Evolutionary conservation across 2,797 vertebrate genomes (phyloP).

Genomic region (Sandelia bainsii): DNA sequence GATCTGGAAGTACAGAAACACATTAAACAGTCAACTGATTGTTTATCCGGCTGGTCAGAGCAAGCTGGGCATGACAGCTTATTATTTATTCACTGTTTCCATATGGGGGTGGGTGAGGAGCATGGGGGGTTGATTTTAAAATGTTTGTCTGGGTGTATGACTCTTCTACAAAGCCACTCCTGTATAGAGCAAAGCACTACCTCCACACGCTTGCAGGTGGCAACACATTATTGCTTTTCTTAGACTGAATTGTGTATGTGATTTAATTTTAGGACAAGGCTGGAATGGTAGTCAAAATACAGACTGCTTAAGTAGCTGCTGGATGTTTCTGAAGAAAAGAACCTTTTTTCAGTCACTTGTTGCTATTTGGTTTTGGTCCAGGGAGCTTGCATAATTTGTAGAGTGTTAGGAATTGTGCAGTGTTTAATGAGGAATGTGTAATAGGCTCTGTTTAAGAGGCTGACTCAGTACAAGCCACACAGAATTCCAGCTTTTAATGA

Average conservation of each 20-base stretch:
- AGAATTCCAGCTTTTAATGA: slow-evolving; percentile 31
- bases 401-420: slow-evolving; percentile 48
- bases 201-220: slow-evolving; percentile 25
- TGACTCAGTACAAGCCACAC: slow-evolving; percentile 12
- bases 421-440: slow-evolving; percentile 53
- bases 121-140: neutral
- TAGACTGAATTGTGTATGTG: neutral
- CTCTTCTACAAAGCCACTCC: slow-evolving; percentile 23
- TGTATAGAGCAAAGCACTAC: slow-evolving; percentile 12
- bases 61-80: slow-evolving; percentile 1
- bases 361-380: slow-evolving; percentile 24
- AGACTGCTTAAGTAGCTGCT: slow-evolving; percentile 12
- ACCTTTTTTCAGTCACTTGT: slow-evolving; percentile 21
- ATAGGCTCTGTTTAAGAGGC: slow-evolving; percentile 47
- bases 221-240: slow-evolving; percentile 13
- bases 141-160: neutral
- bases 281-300: slow-evolving; percentile 16
- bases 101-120: neutral
- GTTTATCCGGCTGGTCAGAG: slow-evolving; percentile 54
- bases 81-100: slow-evolving; percentile 46
- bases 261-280: slow-evolving; percentile 14
- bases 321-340: slow-evolving; percentile 28
- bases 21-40: slow-evolving; percentile 41
- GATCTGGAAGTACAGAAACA: slow-evolving; percentile 18
- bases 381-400: slow-evolving; percentile 52